Evolutionary conservation across 2,888 invertebrate genomes (phyloP).

Genomic region (Asteroscopus sphinx): DNA sequence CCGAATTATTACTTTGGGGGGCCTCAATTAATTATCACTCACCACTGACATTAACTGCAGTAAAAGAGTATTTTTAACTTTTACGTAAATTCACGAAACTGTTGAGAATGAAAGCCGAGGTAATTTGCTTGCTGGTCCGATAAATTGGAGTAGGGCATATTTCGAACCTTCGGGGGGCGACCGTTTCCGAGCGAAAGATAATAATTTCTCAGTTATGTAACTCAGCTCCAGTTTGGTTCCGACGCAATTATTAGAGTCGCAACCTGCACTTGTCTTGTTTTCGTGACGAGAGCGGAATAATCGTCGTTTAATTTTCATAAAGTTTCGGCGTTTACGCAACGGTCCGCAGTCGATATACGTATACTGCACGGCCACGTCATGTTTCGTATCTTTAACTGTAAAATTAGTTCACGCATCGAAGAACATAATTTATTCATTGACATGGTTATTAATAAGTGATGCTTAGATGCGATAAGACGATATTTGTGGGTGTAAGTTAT

Average conservation of each 20-base stretch:
- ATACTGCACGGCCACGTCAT: conserved; percentile 35
- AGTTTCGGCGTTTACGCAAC: conserved; percentile 76
- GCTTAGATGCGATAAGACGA: conserved; percentile 73
- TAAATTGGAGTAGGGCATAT: conserved; percentile 75
- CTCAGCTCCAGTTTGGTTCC: conserved; percentile 65
- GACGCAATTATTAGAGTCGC: conserved; percentile 72
- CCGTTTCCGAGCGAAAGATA: conserved; percentile 67
- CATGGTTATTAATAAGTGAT: conserved; percentile 74
- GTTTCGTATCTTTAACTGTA: conserved; percentile 53
- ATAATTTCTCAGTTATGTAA: conserved; percentile 76
- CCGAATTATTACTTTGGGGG: conserved; percentile 77
- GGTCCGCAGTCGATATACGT: conserved; percentile 50
- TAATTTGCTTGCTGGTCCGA: conserved; percentile 66
- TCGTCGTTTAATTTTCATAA: conserved; percentile 74
- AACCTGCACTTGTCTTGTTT: conserved; percentile 73
- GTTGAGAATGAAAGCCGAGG: conserved; percentile 48
- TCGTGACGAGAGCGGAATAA: conserved; percentile 72
- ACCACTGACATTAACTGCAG: conserved; percentile 72
- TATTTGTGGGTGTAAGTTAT: conserved; percentile 78
- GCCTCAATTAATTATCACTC: conserved; percentile 76
- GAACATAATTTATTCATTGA: conserved; percentile 70
- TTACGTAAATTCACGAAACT: conserved; percentile 69
- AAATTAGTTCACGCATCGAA: conserved; percentile 61
- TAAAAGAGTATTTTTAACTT: conserved; percentile 70
- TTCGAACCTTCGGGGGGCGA: conserved; percentile 63